Conservation (phyloP, 2,797 vertebrate genomes). For the Lepus oiostolus region DNA sequence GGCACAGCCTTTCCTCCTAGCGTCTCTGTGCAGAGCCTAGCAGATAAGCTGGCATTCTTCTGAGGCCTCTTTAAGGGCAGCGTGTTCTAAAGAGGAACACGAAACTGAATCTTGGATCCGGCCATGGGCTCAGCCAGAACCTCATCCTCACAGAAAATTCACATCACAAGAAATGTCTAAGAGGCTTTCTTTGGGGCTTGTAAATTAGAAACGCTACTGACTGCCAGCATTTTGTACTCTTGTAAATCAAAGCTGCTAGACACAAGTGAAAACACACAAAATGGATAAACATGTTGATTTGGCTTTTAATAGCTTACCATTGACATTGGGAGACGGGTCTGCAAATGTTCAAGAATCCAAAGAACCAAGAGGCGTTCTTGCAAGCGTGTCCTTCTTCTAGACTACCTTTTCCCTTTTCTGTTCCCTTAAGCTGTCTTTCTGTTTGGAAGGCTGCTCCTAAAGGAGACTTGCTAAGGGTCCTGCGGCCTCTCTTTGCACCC, state of each 20-base stretch:
- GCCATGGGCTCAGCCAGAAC: background rate
- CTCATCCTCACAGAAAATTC: background rate
- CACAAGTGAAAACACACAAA: background rate
- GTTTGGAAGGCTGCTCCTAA: background rate
- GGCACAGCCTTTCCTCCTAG: background rate
- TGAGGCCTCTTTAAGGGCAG: background rate
- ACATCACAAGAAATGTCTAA: background rate
- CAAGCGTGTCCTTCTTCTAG: background rate
- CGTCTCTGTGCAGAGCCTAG: background rate
- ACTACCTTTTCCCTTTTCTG: background rate
- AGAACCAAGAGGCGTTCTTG: background rate
- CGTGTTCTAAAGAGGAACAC: background rate
- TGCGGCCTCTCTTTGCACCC: slow-evolving; percentile 1
- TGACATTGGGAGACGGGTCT: background rate
- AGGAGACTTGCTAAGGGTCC: background rate
- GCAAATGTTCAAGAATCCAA: slow-evolving; percentile 41
- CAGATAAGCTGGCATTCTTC: background rate
- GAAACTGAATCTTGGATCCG: background rate
- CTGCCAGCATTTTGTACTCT: background rate
- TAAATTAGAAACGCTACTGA: slow-evolving; percentile 8
- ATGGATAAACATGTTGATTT: slow-evolving; percentile 25
- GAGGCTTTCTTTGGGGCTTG: background rate
- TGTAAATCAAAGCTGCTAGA: slow-evolving; percentile 59
- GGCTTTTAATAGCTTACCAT: slow-evolving; percentile 32
- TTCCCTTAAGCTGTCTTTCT: background rate